These are phyloP conservation scores for Petrolisthes manimaculis DNA, from an alignment of 2,888 invertebrate species.

Conservation along the genomic window DNA sequence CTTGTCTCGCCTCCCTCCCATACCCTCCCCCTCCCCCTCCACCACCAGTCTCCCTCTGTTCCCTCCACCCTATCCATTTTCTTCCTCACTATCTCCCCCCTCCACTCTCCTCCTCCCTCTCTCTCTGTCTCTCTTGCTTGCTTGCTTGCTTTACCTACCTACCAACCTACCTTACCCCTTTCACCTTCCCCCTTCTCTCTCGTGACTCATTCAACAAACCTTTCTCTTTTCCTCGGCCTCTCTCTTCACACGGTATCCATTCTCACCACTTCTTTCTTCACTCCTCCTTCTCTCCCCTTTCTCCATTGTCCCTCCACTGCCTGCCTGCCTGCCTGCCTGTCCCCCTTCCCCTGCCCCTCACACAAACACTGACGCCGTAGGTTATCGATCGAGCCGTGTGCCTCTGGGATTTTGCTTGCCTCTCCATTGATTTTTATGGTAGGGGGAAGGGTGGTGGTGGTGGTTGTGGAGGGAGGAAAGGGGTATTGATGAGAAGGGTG, in stretches of 20 bases:
- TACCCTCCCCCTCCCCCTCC: not conserved
- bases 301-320: not conserved
- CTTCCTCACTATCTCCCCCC: not conserved
- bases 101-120: not conserved
- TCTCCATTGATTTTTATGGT: conserved; percentile 27
- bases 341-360: not conserved
- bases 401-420: conserved; percentile 28
- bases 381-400: conserved; percentile 18
- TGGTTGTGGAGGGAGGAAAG: not conserved
- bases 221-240: not conserved
- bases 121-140: too few species aligned
- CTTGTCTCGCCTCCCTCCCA: not conserved
- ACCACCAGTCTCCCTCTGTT: too few species aligned
- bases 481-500: not conserved
- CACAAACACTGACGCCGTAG: conserved; percentile 9
- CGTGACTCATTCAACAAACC: not conserved
- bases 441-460: not conserved
- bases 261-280: not conserved
- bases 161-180: too few species aligned
- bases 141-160: too few species aligned
- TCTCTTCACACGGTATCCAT: not conserved
- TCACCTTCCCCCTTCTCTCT: not conserved
- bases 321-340: not conserved
- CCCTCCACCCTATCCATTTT: not conserved
- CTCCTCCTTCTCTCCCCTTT: not conserved